Conservation (phyloP, 2,113 vertebrate genomes). For the Eulemur rufifrons region DNA sequence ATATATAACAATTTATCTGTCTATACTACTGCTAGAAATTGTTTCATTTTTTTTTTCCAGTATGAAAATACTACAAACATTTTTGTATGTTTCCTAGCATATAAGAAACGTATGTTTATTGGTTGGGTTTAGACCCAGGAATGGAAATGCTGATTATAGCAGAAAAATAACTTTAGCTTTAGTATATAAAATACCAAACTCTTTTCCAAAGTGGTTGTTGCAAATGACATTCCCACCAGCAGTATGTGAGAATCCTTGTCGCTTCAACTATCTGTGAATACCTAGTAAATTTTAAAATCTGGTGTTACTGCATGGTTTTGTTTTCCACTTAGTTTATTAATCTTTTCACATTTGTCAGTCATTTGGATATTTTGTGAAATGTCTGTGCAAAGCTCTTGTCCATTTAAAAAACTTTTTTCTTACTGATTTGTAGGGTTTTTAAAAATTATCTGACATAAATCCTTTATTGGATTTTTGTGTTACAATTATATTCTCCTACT, state of each 20-base stretch:
- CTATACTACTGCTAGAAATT: not conserved
- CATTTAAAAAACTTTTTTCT: not conserved
- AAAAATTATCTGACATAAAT: not conserved
- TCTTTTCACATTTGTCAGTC: not conserved
- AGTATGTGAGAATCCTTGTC: not conserved
- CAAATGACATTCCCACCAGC: not conserved
- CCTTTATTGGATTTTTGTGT: not conserved
- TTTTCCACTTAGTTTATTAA: not conserved
- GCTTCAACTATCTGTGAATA: not conserved
- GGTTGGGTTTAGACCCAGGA: not conserved
- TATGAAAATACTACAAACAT: not conserved
- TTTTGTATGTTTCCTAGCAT: not conserved
- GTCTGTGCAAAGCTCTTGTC: not conserved
- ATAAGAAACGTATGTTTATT: not conserved
- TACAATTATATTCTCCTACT: not conserved
- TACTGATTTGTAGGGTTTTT: not conserved
- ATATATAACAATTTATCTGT: not conserved
- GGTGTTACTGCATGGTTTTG: not conserved
- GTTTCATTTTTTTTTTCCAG: not conserved
- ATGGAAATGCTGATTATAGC: not conserved
- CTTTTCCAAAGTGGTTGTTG: not conserved
- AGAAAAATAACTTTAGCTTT: not conserved
- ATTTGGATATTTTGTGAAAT: not conserved
- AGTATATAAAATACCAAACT: not conserved
- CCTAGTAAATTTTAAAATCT: not conserved